phyloP scores from a whole-genome alignment of 2,888 invertebrate species.

The Chironomus tentans region DNA sequence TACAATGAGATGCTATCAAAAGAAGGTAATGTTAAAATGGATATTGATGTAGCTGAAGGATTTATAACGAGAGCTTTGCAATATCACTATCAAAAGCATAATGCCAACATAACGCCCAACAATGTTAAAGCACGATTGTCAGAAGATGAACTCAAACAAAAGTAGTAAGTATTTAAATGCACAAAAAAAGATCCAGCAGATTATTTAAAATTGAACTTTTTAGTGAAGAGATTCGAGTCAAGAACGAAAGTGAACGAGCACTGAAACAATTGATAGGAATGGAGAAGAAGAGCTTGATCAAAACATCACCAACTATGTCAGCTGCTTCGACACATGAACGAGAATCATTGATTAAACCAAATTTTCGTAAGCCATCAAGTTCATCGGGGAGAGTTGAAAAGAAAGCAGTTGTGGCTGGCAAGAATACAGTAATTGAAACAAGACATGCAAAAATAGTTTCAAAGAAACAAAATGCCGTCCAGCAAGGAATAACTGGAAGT shows the following conservation, averaged over 20 bases:
- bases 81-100: slow-evolving; percentile 5
- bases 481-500: slow-evolving; percentile 34
- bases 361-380: slow-evolving; percentile 8
- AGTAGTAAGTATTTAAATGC: background rate
- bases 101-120: background rate
- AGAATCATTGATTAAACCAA: slow-evolving; percentile 2
- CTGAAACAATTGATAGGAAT: background rate
- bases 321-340: background rate
- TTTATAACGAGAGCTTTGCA: background rate
- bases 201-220: background rate
- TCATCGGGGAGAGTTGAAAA: background rate
- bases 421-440: background rate
- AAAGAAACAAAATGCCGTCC: background rate
- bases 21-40: background rate
- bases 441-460: background rate
- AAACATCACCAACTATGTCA: background rate
- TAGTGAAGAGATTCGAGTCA: background rate
- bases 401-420: background rate
- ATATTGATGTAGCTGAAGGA: background rate
- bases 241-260: background rate
- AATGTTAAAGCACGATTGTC: slow-evolving; percentile 1
- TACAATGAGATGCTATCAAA: background rate
- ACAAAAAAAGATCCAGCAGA: background rate
- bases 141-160: background rate
- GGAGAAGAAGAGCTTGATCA: background rate